Conservation (phyloP, 2,113 vertebrate genomes). For the Xenopus laevis region DNA sequence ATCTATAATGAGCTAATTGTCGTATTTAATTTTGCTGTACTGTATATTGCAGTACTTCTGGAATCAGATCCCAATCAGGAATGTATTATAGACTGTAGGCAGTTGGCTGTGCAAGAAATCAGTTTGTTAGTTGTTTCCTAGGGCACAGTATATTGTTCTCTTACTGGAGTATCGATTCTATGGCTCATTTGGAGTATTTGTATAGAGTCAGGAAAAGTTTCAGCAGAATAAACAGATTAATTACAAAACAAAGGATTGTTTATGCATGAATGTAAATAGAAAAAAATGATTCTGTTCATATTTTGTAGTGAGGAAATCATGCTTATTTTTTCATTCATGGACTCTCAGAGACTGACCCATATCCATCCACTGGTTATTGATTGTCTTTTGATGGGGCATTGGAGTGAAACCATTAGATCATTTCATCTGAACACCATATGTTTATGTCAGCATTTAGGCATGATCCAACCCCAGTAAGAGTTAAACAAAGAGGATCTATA, state of each 20-base stretch:
- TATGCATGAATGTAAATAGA: background rate
- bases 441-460: no score
- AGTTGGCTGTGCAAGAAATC: constrained; percentile 9
- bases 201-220: constrained; percentile 36
- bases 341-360: no score
- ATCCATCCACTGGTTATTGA: no score
- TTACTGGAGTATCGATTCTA: constrained; percentile 8
- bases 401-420: no score
- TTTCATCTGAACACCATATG: no score
- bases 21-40: background rate
- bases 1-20: background rate
- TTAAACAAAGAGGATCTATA: no score
- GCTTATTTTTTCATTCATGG: no score
- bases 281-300: no score
- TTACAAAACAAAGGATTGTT: constrained; percentile 29
- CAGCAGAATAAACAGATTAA: constrained; percentile 38
- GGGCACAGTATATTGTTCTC: constrained; percentile 23
- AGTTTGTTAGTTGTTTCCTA: constrained; percentile 27
- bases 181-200: constrained; percentile 30
- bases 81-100: background rate
- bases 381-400: no score
- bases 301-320: no score
- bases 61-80: background rate
- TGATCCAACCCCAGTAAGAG: no score
- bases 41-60: background rate